Base-by-base conservation (phyloP, 2,113 vertebrate species). In the Hemibates koningsi region DNA sequence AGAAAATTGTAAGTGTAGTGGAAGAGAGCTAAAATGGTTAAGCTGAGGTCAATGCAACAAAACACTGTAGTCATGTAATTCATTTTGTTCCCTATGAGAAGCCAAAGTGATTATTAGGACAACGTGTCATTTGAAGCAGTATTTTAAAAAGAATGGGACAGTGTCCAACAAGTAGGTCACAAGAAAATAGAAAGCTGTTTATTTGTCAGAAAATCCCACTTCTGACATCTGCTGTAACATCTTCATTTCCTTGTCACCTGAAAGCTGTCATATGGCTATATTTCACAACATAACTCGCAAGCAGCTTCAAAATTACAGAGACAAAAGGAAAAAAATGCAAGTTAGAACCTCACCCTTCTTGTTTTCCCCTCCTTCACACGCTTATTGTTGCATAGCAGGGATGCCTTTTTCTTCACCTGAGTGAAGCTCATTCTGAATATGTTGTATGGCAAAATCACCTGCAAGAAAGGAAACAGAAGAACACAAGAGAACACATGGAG, bases 361-460 rank as follows among this genome's bases (percentile, higher is more conserved):
- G 78, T 5, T 41, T 88, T 87, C 57, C 95, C 92, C 6, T 95
- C 86, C 59, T 93, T 93, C 21, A 85, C 90, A 29, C 96, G 52
- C 86, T 94, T 97, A 0, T 85, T 89, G 29, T 81, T 93, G 38
- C 8, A 32, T n/a, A 92, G 90, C 54, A 90, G 61, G 63, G 86
- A 57, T 1, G 87, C 90, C 88, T 96, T 96, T 73, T 92, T 96
- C 79, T 92, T 86, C 10, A 36, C 53, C 21, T 80, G 88, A 16
- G 85, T 53, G 5, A 91, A 38, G 6, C 92, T 82, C 95, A 96
- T 97, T 88, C 85, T 95, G 29, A 81, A 81, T 41, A 45, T 14
- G 52, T 19, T 78, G 14, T 61, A 16, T 61, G 59, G 81, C 19
- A 34, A 86, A 66, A 43, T 88, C 29, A 90, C 89, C 96, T 97